Evolutionary conservation across 1,140 invertebrate species (phyloP), one percentile per base, ranked within the genome.

Genomic region (Ips typographus): DNA sequence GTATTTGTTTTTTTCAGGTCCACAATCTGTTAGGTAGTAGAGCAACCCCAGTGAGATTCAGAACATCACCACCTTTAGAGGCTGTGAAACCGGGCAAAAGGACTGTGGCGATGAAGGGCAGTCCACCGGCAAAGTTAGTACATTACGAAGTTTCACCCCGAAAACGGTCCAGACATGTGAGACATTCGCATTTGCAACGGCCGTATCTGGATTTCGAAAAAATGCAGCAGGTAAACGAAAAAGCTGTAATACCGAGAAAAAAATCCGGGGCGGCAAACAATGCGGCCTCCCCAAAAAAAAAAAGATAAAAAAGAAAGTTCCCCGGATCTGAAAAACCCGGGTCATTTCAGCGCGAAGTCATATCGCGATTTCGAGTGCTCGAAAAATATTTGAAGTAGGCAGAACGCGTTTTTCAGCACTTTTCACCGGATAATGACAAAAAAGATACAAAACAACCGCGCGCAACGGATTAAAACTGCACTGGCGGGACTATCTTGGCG

Each of bases 151-250:
- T 85, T 53, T 87, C 86, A 60, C 85, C 85, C 38, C 82, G 87
- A 73, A 84, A 89, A 80, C 82, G 89, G 79, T 86, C 88, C 77
- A 76, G 83, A 78, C 83, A 87, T 82, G 83, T 84, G 80, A 80
- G 85, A 80, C 81, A 86, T 83, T 77, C 87, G 71, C 85, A 87
- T 84, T 77, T 87, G 70, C 91, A 91, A 77, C 86, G 94, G 79
- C 94, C 94, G 72, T 94, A 92, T 83, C 86, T 96, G 77, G 94
- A 96, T 84, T 96, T 96, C 81, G 94, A 96, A 83, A 96, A 96
- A 86, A 96, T 96, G 94, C 94, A 95, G 84, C 90, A 93, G 89
- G 91, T 92, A 84, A 51, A 42, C 44, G 44, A 49, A 6, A 49
- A 49, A 55, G 37, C 8, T 55, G 52, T 38, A 55, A 55, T 38